Base-by-base conservation (phyloP, 1,140 invertebrate species). In the Mercenaria mercenaria region DNA sequence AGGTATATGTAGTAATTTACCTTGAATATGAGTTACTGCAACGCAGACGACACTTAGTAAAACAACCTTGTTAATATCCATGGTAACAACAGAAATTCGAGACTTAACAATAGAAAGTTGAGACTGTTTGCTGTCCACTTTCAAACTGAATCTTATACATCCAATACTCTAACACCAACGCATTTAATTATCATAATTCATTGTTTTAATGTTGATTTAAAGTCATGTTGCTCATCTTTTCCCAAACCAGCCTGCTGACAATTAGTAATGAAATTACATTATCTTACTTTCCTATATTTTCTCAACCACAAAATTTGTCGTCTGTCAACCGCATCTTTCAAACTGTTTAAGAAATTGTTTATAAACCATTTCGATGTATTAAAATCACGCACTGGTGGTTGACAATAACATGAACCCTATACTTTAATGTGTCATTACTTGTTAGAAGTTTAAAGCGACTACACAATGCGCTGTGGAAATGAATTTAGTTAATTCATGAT, bases 321-420 rank as follows among this genome's bases (percentile, higher is more conserved):
- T 64, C 59, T 64, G 20, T 64, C 59, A 64, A 29, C 59, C 59
- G 59, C 59, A 64, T 64, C 59, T 64, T 64, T 64, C 59, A 64
- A 64, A 29, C 43, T 47, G 26, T 64, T 64, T 26, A 29, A 29
- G 23, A 64, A n/a, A 29, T 64, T 29, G 59, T 64, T 64, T 64
- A 64, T 64, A 64, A 64, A 64, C n/a, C 10, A 10, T 8, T 64
- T 56, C n/a, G 15, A 23, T 20, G 15, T 23, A 20, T 20, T 64
- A 29, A 64, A 64, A 64, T 26, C 59, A 64, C 59, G 59, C 26
- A 64, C 59, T 64, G 59, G 26, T 10, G 26, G 23, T 64, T 64
- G 59, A 64, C 59, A 64, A 64, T 64, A 64, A 64, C 26, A 64
- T 29, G 26, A 64, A 64, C 59, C 59, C 59, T 29, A 26, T 64